Evolutionary conservation across 2,797 vertebrate species (phyloP), one percentile per base, ranked within the genome.

Genomic region (Poeciliopsis presidionis): DNA sequence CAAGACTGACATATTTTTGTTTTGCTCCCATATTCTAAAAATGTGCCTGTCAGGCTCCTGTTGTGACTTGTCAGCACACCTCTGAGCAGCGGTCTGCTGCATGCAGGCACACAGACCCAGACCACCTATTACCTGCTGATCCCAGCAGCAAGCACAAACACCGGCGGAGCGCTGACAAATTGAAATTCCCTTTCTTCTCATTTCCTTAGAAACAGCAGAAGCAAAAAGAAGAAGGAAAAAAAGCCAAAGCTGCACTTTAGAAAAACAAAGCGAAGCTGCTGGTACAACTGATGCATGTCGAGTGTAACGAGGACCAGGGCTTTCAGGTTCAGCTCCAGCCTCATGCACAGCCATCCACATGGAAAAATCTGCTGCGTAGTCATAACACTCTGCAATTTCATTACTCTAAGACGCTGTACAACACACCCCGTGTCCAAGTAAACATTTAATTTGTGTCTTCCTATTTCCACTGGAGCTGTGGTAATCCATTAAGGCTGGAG

Each of bases 381-480:
- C 74, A 83, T 25, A 28, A 59, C 12, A 39, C 73, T 7, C 65
- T 16, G 22, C 18, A 28, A 80, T 80, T 84, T 74, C 74, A 86
- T 89, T 86, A 79, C 43, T 72, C 51, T 69, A 51, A 61, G 80
- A 86, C 2, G 18, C 46, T 63, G 45, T 74, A 43, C 46, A 75
- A 51, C 75, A 81, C 75, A 82, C n/a, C 61, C 18, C 61, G 22
- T 49, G 78, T 84, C 77, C 72, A 79, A 65, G 80, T 77, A 84
- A 84, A 89, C 79, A 84, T 87, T 87, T 84, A 25, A 90, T 88
- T 84, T 85, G 77, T 80, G 77, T 53, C 73, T 90, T 88, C 87
- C 79, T 83, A 39, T 84, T 91, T 89, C 47, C 76, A 78, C 61
- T 55, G 30, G 74, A 83, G 82, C 75, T 75, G 70, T 33, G 16